A percentile compares a stretch with the other conserved stretches of the same genome.
Evolutionary conservation across 2,113 vertebrate genomes (phyloP).

Genomic region (Nibea coibor): DNA sequence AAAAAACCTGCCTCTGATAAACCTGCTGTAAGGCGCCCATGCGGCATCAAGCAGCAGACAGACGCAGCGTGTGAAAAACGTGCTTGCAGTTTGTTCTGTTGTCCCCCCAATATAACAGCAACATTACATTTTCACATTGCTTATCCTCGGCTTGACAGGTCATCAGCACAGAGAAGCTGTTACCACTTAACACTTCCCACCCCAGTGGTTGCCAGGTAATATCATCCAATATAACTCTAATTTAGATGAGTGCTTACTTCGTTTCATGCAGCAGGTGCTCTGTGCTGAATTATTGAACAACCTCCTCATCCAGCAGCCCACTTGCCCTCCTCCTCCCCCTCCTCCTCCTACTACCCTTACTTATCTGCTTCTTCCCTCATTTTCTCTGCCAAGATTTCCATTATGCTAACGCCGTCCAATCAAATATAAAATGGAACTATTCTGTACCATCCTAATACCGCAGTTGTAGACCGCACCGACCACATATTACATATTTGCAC

Average conservation of each 20-base stretch:
- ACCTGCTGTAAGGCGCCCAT: background rate
- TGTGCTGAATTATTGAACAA: constrained; percentile 68
- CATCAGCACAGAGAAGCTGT: background rate
- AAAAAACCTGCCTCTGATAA: background rate
- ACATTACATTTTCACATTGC: background rate
- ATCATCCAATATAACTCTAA: constrained; percentile 5
- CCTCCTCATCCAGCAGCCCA: constrained; percentile 14
- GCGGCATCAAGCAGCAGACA: background rate
- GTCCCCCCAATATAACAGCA: background rate
- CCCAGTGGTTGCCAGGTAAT: background rate
- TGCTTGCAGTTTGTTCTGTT: background rate
- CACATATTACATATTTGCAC: constrained; percentile 19
- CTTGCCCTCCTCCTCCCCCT: constrained; percentile 22
- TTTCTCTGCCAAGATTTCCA: constrained; percentile 54
- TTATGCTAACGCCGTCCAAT: constrained; percentile 52
- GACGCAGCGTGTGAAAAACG: background rate
- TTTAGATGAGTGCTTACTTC: constrained; percentile 27
- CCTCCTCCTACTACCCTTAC: constrained; percentile 21
- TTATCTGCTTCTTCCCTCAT: constrained; percentile 43
- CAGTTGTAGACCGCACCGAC: background rate
- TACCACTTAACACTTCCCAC: background rate
- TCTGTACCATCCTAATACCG: constrained; percentile 3
- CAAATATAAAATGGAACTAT: constrained; percentile 12
- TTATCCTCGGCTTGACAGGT: background rate
- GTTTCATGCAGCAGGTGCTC: constrained; percentile 46